Conservation (phyloP, 2,888 invertebrate genomes). For the Oligia fasciuncula region DNA sequence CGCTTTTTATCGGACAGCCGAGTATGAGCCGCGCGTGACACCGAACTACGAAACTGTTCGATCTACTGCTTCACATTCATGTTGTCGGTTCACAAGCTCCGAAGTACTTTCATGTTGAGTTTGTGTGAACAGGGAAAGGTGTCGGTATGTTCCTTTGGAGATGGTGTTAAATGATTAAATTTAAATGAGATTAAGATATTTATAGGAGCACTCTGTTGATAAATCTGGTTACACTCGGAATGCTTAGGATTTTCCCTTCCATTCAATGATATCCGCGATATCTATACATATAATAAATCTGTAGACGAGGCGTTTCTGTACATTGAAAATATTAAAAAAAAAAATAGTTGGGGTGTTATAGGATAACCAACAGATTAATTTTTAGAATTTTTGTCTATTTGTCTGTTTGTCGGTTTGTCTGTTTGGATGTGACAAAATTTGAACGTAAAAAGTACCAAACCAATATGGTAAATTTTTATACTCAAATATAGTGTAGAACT, state of each 20-base stretch:
- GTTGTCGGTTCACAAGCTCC: not conserved
- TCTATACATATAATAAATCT: too few relatives aligned
- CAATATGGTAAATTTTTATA: too few relatives aligned
- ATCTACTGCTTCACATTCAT: not conserved
- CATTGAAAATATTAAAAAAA: too few relatives aligned
- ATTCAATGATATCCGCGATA: not conserved
- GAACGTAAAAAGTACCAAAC: too few relatives aligned
- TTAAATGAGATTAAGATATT: not conserved
- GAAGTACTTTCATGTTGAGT: too few relatives aligned
- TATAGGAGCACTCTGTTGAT: conserved; percentile 2
- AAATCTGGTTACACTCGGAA: not conserved
- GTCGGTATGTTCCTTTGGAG: not conserved
- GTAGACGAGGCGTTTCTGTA: too few relatives aligned
- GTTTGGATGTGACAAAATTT: too few relatives aligned
- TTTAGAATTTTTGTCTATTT: too few relatives aligned
- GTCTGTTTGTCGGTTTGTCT: too few relatives aligned
- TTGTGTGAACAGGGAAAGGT: not conserved
- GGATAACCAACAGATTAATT: too few relatives aligned
- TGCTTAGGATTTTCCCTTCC: not conserved
- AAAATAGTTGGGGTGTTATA: too few relatives aligned
- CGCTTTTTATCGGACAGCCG: conserved; percentile 30
- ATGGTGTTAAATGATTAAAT: not conserved
- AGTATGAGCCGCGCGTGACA: conserved; percentile 29
- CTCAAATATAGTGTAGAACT: too few relatives aligned
- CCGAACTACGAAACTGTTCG: conserved; percentile 20